Evolutionary conservation across 2,113 vertebrate genomes (phyloP), one percentile per base, ranked within the genome.

Genomic region (Dipodomys spectabilis): DNA sequence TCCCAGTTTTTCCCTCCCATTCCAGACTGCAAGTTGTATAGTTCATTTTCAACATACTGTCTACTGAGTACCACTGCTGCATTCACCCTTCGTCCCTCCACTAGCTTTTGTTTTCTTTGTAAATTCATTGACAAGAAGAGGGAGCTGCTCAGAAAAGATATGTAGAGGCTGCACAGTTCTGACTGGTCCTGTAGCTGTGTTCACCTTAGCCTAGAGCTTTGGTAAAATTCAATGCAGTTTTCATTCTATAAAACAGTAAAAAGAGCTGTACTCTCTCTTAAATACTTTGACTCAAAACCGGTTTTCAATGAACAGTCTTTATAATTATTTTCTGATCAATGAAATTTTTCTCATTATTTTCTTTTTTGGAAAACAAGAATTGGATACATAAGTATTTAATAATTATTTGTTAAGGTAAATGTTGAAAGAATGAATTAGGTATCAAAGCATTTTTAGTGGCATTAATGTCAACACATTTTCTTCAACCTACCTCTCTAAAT

Each of bases 301-400:
- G 4, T 75, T 69, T 73, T 92, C 39, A 90, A 2, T 44, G 88
- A 62, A 57, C 12, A 16, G 15, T 4, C 12, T 16, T 57, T 62
- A 67, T n/a, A 65, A 39, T 68, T 39, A 72, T 11, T 77, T 27
- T 77, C 27, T 84, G 57, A 75, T 53, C 75, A 82, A 74, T 72
- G 11, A 32, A 2, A 20, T 88, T 95, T 88, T 8, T 88, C 20
- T 95, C 27, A 84, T 64, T 5, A 23, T 62, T 94, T 83, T 65
- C 18, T 93, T 88, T 90, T 91, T 78, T 82, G 11, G 2, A 28
- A 80, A 75, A 83, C 30, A 87, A 94, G 88, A 88, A 88, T 57
- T 65, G 7, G 2, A 53, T n/a, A n/a, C 49, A 67, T 57, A 75
- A 79, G 10, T 93, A 32, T 64, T 88, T n/a, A 92, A 77, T 90